These are phyloP conservation scores for Ispidina picta DNA, from an alignment of 2,797 vertebrate genomes.

Conservation along the genomic window DNA sequence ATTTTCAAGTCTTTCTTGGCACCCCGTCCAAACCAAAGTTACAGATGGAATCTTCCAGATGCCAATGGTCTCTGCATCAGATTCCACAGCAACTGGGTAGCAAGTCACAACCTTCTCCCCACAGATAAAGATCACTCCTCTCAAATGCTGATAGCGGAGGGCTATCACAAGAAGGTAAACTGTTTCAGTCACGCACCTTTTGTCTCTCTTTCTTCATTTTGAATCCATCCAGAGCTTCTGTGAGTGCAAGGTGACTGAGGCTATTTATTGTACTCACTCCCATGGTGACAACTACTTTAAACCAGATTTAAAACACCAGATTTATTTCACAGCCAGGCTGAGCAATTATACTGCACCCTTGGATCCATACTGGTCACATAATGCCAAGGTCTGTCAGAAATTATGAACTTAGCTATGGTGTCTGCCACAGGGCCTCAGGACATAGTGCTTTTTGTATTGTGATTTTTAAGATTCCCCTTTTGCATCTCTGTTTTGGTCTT, in stretches of 20 bases:
- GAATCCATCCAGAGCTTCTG: background rate
- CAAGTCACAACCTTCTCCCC: background rate
- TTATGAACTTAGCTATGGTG: background rate
- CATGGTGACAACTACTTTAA: background rate
- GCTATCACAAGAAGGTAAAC: background rate
- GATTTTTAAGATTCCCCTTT: background rate
- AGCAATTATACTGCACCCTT: background rate
- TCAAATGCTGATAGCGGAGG: background rate
- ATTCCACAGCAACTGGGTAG: background rate
- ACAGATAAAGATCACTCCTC: background rate
- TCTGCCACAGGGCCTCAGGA: background rate
- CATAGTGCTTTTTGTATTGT: accelerated
- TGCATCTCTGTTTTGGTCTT: background rate
- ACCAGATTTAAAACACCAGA: background rate
- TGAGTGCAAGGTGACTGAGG: accelerated
- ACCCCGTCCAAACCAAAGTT: background rate
- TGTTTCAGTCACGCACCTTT: background rate
- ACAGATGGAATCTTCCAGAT: background rate
- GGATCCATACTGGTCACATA: background rate
- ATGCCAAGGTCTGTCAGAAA: background rate
- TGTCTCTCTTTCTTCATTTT: background rate
- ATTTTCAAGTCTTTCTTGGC: background rate
- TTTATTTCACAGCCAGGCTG: background rate
- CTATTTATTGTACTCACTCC: background rate
- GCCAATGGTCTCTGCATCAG: background rate